These are phyloP conservation scores for Panthera uncia DNA, from an alignment of 2,113 vertebrate genomes.

Conservation along the genomic window DNA sequence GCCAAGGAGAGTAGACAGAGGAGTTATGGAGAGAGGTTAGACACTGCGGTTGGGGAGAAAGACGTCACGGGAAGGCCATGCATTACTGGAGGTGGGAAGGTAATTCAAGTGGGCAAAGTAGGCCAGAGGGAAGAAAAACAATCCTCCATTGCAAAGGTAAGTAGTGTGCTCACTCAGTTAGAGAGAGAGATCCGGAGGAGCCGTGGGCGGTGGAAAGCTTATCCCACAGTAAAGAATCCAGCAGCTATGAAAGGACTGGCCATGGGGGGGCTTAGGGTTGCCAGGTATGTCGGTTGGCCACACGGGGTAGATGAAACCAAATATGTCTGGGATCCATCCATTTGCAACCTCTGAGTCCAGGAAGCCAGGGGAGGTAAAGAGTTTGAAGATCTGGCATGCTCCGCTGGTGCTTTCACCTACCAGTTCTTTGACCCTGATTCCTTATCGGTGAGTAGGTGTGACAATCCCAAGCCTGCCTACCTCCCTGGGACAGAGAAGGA, in stretches of 20 bases:
- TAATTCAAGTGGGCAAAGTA: too few relatives aligned
- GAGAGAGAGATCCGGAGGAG: fast-evolving
- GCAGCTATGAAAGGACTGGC: too few relatives aligned
- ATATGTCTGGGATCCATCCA: fast-evolving
- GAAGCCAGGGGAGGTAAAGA: too few relatives aligned
- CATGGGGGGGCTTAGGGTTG: neutral
- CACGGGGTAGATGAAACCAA: neutral
- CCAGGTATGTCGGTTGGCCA: neutral
- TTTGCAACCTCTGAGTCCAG: neutral
- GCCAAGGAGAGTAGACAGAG: neutral
- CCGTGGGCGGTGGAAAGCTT: fast-evolving
- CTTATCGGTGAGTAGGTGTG: neutral
- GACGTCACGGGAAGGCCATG: neutral
- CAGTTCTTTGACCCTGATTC: neutral
- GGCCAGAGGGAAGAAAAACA: neutral
- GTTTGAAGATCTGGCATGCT: fast-evolving
- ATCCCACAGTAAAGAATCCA: fast-evolving
- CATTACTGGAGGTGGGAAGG: neutral
- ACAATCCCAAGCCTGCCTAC: neutral
- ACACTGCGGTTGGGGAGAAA: neutral
- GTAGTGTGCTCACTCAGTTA: fast-evolving
- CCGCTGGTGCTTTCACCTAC: neutral
- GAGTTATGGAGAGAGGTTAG: neutral
- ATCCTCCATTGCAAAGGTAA: neutral
- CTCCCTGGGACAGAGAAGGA: neutral